phyloP scores from a whole-genome alignment of 2,797 vertebrate species.

The Rallus crepitans region DNA sequence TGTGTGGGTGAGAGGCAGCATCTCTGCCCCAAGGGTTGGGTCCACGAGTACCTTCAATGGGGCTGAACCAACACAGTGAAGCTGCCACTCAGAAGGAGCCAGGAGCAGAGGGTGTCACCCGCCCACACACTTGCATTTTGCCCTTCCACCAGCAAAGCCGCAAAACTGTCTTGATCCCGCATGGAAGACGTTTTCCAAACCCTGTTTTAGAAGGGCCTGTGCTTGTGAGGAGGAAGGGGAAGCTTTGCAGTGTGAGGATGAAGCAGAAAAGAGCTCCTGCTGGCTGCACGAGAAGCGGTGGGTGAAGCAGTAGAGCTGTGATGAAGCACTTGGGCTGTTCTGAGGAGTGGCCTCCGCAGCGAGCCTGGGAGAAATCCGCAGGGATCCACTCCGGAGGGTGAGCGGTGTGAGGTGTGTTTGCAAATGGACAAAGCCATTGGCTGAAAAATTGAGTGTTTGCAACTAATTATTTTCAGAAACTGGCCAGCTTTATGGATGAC shows the following conservation, averaged over 20 bases:
- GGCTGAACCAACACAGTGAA: neutral
- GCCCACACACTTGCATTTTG: rapidly evolving
- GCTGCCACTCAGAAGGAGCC: neutral
- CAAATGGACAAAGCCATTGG: neutral
- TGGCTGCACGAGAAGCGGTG: rapidly evolving
- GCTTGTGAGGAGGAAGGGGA: neutral
- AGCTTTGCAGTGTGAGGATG: neutral
- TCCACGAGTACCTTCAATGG: neutral
- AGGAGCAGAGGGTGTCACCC: neutral
- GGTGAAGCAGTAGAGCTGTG: neutral
- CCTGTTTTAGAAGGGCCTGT: neutral
- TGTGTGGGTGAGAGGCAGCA: rapidly evolving
- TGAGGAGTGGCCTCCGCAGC: neutral
- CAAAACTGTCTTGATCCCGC: rapidly evolving
- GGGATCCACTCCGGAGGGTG: neutral
- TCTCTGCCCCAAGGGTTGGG: neutral
- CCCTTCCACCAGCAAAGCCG: neutral
- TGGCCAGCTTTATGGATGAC: constrained; percentile 40
- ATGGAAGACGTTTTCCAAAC: neutral
- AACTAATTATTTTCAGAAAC: constrained; percentile 46
- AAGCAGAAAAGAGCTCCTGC: neutral
- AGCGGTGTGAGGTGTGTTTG: neutral
- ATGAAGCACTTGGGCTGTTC: neutral
- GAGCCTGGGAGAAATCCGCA: neutral
- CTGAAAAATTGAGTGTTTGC: constrained; percentile 20